Conservation (phyloP, 2,888 invertebrate species). For the Volucella inflata region DNA sequence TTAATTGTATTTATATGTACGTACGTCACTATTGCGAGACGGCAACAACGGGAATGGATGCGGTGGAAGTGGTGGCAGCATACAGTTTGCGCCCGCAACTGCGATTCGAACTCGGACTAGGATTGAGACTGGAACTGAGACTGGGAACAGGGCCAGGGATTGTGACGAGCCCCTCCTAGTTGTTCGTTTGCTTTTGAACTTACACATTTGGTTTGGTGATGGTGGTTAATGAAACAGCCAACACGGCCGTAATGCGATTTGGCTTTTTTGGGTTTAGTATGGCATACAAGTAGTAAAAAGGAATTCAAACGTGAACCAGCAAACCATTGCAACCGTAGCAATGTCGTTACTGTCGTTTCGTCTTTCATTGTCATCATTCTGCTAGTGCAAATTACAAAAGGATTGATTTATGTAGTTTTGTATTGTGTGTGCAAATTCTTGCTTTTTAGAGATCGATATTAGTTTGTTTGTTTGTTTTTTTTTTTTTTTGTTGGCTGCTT, state of each 20-base stretch:
- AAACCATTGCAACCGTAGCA: slow-evolving; percentile 8
- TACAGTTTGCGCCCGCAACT: background rate
- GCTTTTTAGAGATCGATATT: slow-evolving; percentile 43
- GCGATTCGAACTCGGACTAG: no score
- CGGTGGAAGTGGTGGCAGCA: no score
- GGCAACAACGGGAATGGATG: background rate
- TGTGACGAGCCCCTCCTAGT: slow-evolving; percentile 11
- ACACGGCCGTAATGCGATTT: slow-evolving; percentile 18
- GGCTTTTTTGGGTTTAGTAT: slow-evolving; percentile 25
- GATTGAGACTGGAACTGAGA: no score
- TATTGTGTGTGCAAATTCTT: slow-evolving; percentile 43
- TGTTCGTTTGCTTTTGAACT: background rate
- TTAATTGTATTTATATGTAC: slow-evolving; percentile 40
- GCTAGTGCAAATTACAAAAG: slow-evolving; percentile 62
- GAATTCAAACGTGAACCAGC: slow-evolving; percentile 1
- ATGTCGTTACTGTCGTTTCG: slow-evolving; percentile 32
- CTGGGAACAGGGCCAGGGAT: no score
- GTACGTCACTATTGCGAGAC: slow-evolving; percentile 34
- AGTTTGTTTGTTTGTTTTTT: background rate
- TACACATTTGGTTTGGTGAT: background rate
- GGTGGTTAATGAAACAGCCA: slow-evolving; percentile 3
- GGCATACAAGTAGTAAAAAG: background rate
- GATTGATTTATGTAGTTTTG: slow-evolving; percentile 61
- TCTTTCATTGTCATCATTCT: slow-evolving; percentile 56
- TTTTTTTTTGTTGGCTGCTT: no score